Evolutionary conservation across 2,888 invertebrate genomes (phyloP), one percentile per base, ranked within the genome.

Genomic region (Auanema sp.): DNA sequence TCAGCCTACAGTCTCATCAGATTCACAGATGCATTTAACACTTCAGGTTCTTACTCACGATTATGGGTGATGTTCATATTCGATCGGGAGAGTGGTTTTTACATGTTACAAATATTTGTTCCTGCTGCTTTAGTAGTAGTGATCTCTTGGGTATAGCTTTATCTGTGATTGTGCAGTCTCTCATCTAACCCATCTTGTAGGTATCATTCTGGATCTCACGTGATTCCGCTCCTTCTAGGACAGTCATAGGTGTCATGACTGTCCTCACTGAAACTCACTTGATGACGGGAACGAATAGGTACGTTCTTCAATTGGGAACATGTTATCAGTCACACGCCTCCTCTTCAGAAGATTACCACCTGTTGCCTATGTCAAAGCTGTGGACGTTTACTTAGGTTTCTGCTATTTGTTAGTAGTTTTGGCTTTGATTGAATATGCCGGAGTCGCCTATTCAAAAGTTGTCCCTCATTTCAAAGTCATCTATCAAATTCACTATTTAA

Each of bases 181-280:
- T 5, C 33, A 33, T 54, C 88, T 93, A 89, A 93, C 87, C 59
- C 18, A 72, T 70, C 41, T 65, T 70, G 11, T 68, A 79, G 95
- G 95, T 96, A 23, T 94, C 94, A 2, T 96, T 96, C 86, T 96
- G 96, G 95, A 95, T 95, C 73, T 94, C 93, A 85, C 93, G 94
- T 84, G 95, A 95, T 85, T 95, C 95, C 40, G 95, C 96, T 14
- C 93, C 93, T 69, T 95, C 95, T 40, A 11, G 59, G 47, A 63
- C 59, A n/a, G 54, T 63, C 10, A 65, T 70, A 16, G 67, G 75
- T 33, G 69, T 73, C 16, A 73, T 75, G 72, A 75, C 75, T 21
- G 72, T 76, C 14, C 68, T 76, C 42, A 97, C 78, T 44, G 76
- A 76, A 61, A 78, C 78, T 40, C 78, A 78, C 68, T 95, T 97